A percentile compares a stretch with the other conserved stretches of the same genome.
Evolutionary conservation across 2,113 vertebrate genomes (phyloP).

Genomic region (Hiodon tergisus): DNA sequence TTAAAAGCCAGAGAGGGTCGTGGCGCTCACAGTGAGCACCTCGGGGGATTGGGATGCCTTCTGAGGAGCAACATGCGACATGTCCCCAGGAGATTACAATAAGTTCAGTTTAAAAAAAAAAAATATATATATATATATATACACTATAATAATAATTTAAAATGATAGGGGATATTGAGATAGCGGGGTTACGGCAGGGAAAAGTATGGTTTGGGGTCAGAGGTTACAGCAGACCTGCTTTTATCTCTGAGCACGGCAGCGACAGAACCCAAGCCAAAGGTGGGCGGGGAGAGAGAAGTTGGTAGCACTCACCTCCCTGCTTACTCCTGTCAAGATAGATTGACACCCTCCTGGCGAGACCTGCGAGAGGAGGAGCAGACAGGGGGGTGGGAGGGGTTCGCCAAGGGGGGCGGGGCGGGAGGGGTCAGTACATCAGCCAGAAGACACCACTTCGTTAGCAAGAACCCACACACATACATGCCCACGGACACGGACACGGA

Average conservation of each 20-base stretch:
- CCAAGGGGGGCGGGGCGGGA: neutral
- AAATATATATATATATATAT: neutral
- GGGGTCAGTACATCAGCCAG: conserved; percentile 30
- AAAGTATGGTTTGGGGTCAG: neutral
- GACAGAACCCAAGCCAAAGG: conserved; percentile 16
- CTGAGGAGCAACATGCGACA: neutral
- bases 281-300: conserved; percentile 19
- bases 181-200: neutral
- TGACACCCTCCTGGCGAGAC: conserved; percentile 83
- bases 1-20: neutral
- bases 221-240: neutral
- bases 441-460: conserved; percentile 54
- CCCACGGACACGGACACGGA: no score
- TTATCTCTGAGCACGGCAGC: conserved; percentile 29
- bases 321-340: conserved; percentile 88
- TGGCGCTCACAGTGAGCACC: neutral
- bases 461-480: conserved; percentile 17
- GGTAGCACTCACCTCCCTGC: conserved; percentile 80
- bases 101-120: neutral
- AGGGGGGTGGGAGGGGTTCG: conserved; percentile 22
- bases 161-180: neutral
- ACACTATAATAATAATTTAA: neutral
- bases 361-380: conserved; percentile 54
- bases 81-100: neutral
- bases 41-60: neutral